phyloP scores from a whole-genome alignment of 2,113 vertebrate genomes.

The Sardina pilchardus region DNA sequence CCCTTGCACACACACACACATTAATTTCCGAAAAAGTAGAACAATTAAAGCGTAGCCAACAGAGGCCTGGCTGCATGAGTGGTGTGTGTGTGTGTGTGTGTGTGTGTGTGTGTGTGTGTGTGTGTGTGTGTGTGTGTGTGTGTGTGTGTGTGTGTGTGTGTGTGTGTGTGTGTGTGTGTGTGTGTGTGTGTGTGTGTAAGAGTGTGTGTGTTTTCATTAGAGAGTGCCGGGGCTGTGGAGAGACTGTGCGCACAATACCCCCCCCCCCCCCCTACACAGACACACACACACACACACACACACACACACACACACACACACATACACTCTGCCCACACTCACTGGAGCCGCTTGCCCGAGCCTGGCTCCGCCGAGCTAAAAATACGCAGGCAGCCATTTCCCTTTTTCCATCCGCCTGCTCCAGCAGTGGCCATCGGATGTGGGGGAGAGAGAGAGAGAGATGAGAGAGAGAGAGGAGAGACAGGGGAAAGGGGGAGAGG shows the following conservation, averaged over 20 bases:
- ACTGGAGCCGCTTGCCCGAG: background rate
- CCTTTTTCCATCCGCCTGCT: background rate
- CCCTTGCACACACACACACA: background rate
- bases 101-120: too few species aligned
- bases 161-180: too few species aligned
- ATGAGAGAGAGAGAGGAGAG: background rate
- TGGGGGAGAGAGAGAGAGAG: background rate
- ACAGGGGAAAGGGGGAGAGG: background rate
- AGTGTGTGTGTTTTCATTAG: background rate
- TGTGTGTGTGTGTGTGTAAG: too few species aligned
- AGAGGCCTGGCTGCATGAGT: background rate
- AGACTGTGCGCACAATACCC: too few species aligned
- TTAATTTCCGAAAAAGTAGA: background rate
- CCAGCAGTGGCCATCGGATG: background rate
- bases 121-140: too few species aligned
- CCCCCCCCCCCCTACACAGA: background rate
- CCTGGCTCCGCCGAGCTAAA: background rate
- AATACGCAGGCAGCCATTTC: constrained; percentile 6
- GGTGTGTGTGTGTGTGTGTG: background rate
- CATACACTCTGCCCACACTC: background rate
- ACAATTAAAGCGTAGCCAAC: background rate
- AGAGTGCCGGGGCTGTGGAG: background rate
- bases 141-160: too few species aligned
- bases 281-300: background rate
- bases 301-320: background rate